These are phyloP conservation scores for Syrmaticus mikado DNA, from an alignment of 2,113 vertebrate genomes.

Conservation along the genomic window DNA sequence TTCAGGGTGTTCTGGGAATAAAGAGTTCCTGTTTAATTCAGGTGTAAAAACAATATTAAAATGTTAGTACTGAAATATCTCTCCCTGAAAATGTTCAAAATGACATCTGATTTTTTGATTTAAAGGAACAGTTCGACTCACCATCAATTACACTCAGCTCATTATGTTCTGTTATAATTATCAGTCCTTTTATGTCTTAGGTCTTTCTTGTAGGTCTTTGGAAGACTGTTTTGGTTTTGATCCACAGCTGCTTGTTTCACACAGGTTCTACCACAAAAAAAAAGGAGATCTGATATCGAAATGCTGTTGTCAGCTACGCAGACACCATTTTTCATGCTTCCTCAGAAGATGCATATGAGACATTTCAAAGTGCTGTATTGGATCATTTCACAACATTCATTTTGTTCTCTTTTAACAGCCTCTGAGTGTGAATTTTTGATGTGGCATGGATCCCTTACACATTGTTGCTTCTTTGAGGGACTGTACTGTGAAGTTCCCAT, in stretches of 20 bases:
- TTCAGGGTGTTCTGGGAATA: neutral
- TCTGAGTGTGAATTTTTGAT: neutral
- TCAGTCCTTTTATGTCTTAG: constrained; percentile 56
- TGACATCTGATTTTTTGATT: neutral
- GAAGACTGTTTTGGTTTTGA: constrained; percentile 50
- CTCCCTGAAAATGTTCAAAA: constrained; percentile 17
- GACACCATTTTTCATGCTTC: neutral
- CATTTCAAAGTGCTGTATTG: constrained; percentile 12
- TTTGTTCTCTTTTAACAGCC: neutral
- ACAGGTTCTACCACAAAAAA: constrained; percentile 29
- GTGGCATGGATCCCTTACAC: neutral
- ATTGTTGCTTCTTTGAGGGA: neutral
- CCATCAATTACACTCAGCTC: constrained; percentile 28
- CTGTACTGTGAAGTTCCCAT: neutral
- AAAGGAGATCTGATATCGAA: constrained; percentile 16
- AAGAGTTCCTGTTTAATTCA: neutral
- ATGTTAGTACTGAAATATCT: constrained; percentile 12
- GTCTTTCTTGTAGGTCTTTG: constrained; percentile 55
- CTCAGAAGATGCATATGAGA: neutral
- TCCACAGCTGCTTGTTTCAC: constrained; percentile 52
- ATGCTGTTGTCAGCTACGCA: constrained; percentile 3
- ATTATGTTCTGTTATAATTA: constrained; percentile 58
- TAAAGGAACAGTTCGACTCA: constrained; percentile 34
- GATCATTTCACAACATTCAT: neutral
- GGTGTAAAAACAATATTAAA: constrained; percentile 29